Evolutionary conservation across 2,797 vertebrate species (phyloP).

Genomic region (Acipenser ruthenus): DNA sequence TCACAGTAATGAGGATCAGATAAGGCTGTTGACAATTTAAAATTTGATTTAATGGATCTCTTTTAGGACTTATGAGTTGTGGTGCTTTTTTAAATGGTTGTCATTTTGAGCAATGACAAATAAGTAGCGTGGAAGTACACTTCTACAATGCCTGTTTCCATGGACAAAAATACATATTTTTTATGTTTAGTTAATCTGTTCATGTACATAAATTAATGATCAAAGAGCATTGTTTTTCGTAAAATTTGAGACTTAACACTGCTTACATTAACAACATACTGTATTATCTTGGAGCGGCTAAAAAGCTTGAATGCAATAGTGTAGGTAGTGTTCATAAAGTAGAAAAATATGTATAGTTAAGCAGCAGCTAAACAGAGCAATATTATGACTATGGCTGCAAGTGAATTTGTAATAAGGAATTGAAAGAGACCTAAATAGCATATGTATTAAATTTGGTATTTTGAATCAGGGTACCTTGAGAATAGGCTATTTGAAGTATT

Average conservation of each 20-base stretch:
- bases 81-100: not conserved
- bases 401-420: constrained; percentile 60
- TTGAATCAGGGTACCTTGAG: constrained; percentile 48
- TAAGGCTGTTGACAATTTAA: constrained; percentile 1
- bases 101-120: too few relatives aligned
- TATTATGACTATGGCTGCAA: constrained; percentile 55
- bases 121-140: too few relatives aligned
- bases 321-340: constrained; percentile 62
- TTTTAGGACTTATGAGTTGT: not conserved
- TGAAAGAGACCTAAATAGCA: constrained; percentile 67
- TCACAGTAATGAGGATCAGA: not conserved
- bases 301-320: constrained; percentile 52
- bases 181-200: constrained; percentile 13
- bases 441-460: constrained; percentile 73
- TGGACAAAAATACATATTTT: constrained; percentile 29
- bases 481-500: constrained; percentile 64
- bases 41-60: not conserved
- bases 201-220: constrained; percentile 53
- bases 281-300: constrained; percentile 60
- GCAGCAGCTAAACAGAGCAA: constrained; percentile 56
- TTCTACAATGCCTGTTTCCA: constrained; percentile 8
- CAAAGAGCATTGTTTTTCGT: constrained; percentile 66
- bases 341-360: constrained; percentile 59
- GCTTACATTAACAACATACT: constrained; percentile 53
- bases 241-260: constrained; percentile 60